Evolutionary conservation across 2,888 invertebrate species (phyloP).

Genomic region (Drosophila heteroneura): DNA sequence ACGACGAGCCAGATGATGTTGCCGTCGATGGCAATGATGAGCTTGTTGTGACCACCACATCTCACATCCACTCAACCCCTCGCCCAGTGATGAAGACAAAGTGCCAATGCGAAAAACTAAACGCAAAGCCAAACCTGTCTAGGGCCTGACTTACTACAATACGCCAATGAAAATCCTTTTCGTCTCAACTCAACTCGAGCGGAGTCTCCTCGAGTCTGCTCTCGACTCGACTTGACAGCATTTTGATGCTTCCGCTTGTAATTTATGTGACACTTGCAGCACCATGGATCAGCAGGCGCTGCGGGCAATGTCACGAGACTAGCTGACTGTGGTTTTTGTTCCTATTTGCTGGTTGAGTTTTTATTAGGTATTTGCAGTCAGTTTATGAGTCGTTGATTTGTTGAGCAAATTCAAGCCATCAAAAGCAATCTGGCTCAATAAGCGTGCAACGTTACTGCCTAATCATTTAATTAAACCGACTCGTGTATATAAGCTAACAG

Average conservation of each 20-base stretch:
- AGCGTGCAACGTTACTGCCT: slow-evolving; percentile 22
- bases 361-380: slow-evolving; percentile 62
- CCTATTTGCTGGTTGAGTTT: slow-evolving; percentile 32
- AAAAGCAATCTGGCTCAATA: slow-evolving; percentile 42
- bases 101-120: slow-evolving; percentile 78
- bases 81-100: slow-evolving; percentile 73
- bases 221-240: slow-evolving; percentile 63
- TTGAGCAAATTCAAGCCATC: slow-evolving; percentile 57
- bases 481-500: neutral
- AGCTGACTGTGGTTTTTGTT: slow-evolving; percentile 23
- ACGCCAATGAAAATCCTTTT: slow-evolving; percentile 71
- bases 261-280: slow-evolving; percentile 81
- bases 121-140: slow-evolving; percentile 61
- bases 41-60: slow-evolving; percentile 68
- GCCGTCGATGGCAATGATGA: slow-evolving; percentile 72
- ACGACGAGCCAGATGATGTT: slow-evolving; percentile 51
- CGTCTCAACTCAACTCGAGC: slow-evolving; percentile 42
- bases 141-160: slow-evolving; percentile 56
- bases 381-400: slow-evolving; percentile 64
- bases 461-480: slow-evolving; percentile 55
- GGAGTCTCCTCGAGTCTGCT: slow-evolving; percentile 18
- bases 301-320: slow-evolving; percentile 48
- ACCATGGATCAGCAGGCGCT: slow-evolving; percentile 72
- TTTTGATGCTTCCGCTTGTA: slow-evolving; percentile 81
- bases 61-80: neutral